Base-by-base conservation (phyloP, 2,113 vertebrate species). In the Rostratula benghalensis region DNA sequence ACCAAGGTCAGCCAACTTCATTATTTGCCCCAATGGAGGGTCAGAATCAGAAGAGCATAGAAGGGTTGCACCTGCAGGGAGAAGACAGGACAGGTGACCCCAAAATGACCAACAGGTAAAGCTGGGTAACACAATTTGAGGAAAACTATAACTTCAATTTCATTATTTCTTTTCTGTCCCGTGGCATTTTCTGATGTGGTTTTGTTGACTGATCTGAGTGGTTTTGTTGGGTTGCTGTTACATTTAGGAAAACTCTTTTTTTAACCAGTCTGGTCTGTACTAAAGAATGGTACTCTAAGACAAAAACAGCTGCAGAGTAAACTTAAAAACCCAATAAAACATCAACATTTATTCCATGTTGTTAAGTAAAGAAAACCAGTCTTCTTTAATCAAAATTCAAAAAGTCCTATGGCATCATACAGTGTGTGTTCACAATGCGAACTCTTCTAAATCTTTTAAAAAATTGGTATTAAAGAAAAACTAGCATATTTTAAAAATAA, bases 401-500 rank as follows among this genome's bases (percentile, higher is more conserved):
- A 17, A 82, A 21, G 3, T 20, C 48, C 7, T 50, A 33, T 8
- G 12, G 1, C 48, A 65, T 56, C 23, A 13, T 50, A 15, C 7
- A 61, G 33, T 11, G 27, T 54, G 7, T 9, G 19, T 30, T 39
- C 21, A 85, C 4, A 75, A 71, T 71, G 11, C 2, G 0, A 67
- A 39, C 7, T 33, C 1, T 21, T 75, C 6, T 27, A 75, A 65
- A 85, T 33, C 11, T 7, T 53, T 18, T 3, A 9, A 22, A 68
- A 46, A 37, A 43, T 1, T 1, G 0, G 0, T 41, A 37, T 46
- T 30, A 33, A 43, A 53, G 4, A 53, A n/a, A 75, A 54, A 1
- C 1, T 39, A 54, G 8, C 63, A 7, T 20, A 28, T 16, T 50
- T n/a, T 16, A 43, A 77, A 84, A 65, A 74, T 65, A 11, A 82